A percentile compares a stretch with the other conserved stretches of the same genome.
phyloP scores from a whole-genome alignment of 1,140 invertebrate species.

The Apocrypta bakeri region DNA sequence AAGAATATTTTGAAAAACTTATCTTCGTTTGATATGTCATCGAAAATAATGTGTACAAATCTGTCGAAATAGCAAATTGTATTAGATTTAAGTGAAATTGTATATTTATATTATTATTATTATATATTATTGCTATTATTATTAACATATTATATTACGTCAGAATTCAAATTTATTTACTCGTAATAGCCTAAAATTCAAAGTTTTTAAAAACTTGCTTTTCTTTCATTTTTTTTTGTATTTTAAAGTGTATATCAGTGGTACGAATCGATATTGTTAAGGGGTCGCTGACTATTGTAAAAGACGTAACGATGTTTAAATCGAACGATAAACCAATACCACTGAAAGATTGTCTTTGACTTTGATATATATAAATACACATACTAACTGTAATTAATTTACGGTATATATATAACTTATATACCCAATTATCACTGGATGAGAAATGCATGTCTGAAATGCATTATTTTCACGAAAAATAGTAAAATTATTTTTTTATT shows the following conservation, averaged over 20 bases:
- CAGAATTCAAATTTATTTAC: conserved; percentile 7
- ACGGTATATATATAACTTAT: background rate
- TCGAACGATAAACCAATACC: conserved; percentile 1
- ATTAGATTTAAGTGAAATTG: conserved; percentile 17
- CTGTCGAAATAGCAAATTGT: conserved; percentile 14
- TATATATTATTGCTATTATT: conserved; percentile 32
- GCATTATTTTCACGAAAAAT: background rate
- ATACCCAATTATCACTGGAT: conserved; percentile 9
- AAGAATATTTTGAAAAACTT: conserved; percentile 33
- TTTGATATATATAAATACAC: background rate
- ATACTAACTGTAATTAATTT: conserved; percentile 1
- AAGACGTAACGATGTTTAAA: conserved; percentile 16
- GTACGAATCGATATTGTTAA: background rate
- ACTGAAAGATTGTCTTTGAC: background rate
- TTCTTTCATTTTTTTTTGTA: too few relatives aligned
- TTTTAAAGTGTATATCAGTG: conserved; percentile 20
- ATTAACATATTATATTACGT: background rate
- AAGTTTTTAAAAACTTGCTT: conserved; percentile 17
- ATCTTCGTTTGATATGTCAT: conserved; percentile 30
- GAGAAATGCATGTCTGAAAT: conserved; percentile 29
- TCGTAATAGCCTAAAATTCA: conserved; percentile 18
- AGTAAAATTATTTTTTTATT: background rate
- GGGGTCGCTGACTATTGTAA: conserved; percentile 2
- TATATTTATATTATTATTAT: conserved; percentile 44
- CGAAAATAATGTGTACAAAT: conserved; percentile 32